Percentiles rank a stretch among this genome's conserved stretches.
phyloP scores from a whole-genome alignment of 2,888 invertebrate species.

The Ophion ventricosus region DNA sequence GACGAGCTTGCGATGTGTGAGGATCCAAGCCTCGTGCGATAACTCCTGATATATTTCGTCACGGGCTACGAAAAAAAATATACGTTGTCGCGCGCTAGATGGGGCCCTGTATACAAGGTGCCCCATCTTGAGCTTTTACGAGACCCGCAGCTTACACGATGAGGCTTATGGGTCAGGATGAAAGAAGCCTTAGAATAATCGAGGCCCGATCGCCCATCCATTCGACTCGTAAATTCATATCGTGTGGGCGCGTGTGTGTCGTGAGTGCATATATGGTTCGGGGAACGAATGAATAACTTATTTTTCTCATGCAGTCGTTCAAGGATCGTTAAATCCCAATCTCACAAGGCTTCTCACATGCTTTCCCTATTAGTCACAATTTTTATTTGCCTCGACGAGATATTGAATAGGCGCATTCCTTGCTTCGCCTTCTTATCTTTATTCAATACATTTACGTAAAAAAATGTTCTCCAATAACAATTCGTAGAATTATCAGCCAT shows the following conservation, averaged over 20 bases:
- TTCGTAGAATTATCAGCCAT: background rate
- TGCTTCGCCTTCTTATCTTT: background rate
- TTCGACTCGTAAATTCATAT: background rate
- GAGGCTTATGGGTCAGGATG: background rate
- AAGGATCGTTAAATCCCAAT: slow-evolving; percentile 30
- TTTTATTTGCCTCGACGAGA: background rate
- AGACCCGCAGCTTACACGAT: background rate
- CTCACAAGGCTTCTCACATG: slow-evolving; percentile 1
- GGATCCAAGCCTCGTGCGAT: too few species aligned
- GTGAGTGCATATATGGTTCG: slow-evolving; percentile 16
- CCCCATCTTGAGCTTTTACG: background rate
- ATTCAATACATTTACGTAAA: background rate
- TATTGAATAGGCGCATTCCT: background rate
- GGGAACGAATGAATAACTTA: slow-evolving; percentile 17
- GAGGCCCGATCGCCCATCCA: background rate
- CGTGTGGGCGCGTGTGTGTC: background rate
- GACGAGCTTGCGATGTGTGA: background rate
- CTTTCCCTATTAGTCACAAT: slow-evolving; percentile 26
- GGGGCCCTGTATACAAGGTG: background rate
- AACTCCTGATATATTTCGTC: background rate
- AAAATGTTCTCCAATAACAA: background rate
- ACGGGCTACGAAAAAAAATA: background rate
- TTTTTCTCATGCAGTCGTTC: slow-evolving; percentile 16
- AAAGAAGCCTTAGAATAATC: background rate
- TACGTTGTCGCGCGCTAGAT: background rate